These are phyloP conservation scores for Dromaius novaehollandiae DNA, from an alignment of 2,113 vertebrate species.

Conservation along the genomic window DNA sequence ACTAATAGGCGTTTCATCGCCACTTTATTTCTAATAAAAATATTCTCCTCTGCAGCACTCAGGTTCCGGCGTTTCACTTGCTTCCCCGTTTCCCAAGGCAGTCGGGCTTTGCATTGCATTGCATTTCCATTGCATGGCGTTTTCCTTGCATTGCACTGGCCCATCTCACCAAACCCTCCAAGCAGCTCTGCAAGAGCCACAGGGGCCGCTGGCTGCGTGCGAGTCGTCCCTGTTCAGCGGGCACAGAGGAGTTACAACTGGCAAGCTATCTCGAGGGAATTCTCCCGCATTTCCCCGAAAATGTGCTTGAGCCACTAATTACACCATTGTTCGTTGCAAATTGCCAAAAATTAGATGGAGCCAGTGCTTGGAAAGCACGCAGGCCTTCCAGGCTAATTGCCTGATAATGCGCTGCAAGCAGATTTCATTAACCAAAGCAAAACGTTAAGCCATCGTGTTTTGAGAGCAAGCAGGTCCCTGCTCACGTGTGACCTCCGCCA, in stretches of 20 bases:
- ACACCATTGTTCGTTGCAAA: not conserved
- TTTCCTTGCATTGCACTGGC: not conserved
- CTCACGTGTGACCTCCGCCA: accelerated
- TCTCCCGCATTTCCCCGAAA: not conserved
- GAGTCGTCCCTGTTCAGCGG: not conserved
- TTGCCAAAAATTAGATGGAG: not conserved
- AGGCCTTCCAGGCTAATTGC: not conserved
- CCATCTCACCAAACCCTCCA: not conserved
- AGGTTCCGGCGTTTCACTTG: not conserved
- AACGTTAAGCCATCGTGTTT: accelerated
- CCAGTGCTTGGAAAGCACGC: not conserved
- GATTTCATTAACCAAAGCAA: not conserved
- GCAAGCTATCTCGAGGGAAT: not conserved
- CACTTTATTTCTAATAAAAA: not conserved
- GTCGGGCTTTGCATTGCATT: not conserved
- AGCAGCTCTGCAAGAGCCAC: not conserved
- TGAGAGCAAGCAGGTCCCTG: not conserved
- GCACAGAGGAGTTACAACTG: not conserved
- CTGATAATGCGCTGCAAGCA: not conserved
- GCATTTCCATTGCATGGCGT: no score
- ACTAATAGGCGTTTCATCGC: not conserved
- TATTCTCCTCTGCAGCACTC: not conserved
- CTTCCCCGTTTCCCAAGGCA: not conserved
- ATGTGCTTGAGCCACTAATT: not conserved
- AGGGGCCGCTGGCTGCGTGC: accelerated